These are phyloP conservation scores for Corapipo altera DNA, from an alignment of 2,113 vertebrate genomes.

Conservation along the genomic window DNA sequence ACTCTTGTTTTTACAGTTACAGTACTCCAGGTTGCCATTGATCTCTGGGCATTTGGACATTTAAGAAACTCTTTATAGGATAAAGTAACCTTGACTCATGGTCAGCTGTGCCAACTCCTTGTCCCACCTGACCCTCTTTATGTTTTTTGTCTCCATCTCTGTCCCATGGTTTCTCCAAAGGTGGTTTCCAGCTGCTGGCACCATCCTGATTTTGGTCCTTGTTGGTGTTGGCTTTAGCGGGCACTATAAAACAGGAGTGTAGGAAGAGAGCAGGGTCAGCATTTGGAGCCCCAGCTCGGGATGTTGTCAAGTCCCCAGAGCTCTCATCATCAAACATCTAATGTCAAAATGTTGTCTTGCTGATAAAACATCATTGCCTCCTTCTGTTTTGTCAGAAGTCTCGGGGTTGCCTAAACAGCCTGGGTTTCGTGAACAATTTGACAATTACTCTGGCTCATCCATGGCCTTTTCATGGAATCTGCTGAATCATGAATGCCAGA, in stretches of 20 bases:
- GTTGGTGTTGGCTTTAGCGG: background rate
- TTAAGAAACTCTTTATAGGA: background rate
- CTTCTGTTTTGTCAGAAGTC: background rate
- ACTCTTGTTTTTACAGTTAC: background rate
- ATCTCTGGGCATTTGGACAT: background rate
- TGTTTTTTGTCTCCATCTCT: background rate
- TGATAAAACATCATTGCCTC: rapidly evolving
- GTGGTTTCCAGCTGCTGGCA: background rate
- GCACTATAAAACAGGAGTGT: background rate
- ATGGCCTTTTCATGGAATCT: background rate
- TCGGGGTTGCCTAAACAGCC: background rate
- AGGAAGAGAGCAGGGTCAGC: background rate
- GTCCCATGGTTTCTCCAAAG: background rate
- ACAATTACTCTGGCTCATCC: background rate
- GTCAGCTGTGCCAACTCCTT: background rate
- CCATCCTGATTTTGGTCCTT: background rate
- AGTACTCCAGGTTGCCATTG: too few relatives aligned
- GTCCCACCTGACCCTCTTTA: background rate
- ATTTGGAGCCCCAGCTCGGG: rapidly evolving
- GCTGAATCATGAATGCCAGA: background rate
- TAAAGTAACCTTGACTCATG: background rate
- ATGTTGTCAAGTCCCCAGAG: background rate
- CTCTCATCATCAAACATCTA: background rate
- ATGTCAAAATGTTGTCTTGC: background rate
- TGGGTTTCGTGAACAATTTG: background rate